Evolutionary conservation across 2,797 vertebrate species (phyloP).

Genomic region (Acanthis flammea): DNA sequence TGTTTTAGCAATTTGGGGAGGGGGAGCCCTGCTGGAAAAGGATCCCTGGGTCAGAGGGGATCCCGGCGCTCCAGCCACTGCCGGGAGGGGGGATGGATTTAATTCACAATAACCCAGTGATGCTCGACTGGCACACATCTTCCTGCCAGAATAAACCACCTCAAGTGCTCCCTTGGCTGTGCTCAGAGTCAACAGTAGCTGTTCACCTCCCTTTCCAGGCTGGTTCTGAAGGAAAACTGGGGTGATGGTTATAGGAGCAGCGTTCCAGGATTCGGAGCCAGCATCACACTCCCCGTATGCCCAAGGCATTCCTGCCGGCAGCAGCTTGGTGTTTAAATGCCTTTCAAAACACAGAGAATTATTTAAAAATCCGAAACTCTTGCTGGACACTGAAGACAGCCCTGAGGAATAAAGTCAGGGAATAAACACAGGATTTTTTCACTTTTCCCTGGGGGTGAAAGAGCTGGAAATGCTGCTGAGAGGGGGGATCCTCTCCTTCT

Average conservation of each 20-base stretch:
- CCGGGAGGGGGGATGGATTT: fast-evolving
- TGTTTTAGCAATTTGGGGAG: constrained; percentile 26
- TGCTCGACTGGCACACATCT: neutral
- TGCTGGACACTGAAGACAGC: neutral
- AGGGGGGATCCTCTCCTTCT: neutral
- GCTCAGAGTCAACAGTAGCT: neutral
- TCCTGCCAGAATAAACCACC: neutral
- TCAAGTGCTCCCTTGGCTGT: neutral
- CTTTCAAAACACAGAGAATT: neutral
- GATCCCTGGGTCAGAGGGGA: neutral
- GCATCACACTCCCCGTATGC: fast-evolving
- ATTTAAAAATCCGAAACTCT: neutral
- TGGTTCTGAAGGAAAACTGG: neutral
- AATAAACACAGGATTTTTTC: neutral
- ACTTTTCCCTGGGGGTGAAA: neutral
- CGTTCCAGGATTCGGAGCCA: fast-evolving
- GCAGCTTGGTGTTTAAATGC: neutral
- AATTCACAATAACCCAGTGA: neutral
- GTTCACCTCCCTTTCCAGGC: neutral
- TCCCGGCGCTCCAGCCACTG: fast-evolving
- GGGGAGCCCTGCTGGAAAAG: neutral
- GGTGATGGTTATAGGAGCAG: fast-evolving
- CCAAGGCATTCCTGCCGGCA: neutral
- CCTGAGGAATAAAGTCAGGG: neutral
- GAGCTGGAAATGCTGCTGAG: neutral